Evolutionary conservation across 1,140 invertebrate genomes (phyloP), one percentile per base, ranked within the genome.

Genomic region (Aphelinus atriplicis): DNA sequence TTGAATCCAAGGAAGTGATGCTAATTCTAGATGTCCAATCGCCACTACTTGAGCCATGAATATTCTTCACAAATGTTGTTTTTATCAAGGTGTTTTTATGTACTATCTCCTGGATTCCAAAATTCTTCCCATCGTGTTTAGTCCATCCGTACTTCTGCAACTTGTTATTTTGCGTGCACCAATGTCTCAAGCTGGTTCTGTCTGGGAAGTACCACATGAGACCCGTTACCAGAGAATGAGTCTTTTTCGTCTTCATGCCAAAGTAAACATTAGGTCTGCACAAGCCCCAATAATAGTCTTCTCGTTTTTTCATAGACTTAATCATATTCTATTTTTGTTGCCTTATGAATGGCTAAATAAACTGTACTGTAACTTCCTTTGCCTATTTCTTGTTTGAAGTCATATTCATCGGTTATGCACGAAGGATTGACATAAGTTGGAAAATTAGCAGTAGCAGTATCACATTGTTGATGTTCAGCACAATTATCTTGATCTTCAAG

Each of bases 201-300:
- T 26, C 26, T 1, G 95, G 92, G 78, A 96, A 91, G 82, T 96
- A 97, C 98, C 98, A 99, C 97, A 99, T 98, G 1, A 99, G 86
- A 53, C 97, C 98, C 83, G 96, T 94, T 0, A 97, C 92, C 6
- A 96, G 90, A 0, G 97, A 98, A 66, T 93, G 88, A 0, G 95
- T 94, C 82, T 96, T 94, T 78, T 97, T 89, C 1, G 95, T 96
- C 86, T 97, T 96, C 80, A 99, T 86, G 0, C 98, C 95, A 85
- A 97, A 95, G 85, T 97, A 98, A 6, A 94, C 90, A 3, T 95
- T 93, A 0, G 97, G 93, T 71, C 97, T 89, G 83, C 98, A 98
- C 0, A 93, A 92, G 42, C 97, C 97, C 97, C 97, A 99, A 87
- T 95, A 98, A 75, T 92, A 91, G 3, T 95, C 92, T 2, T 95